Evolutionary conservation across 2,797 vertebrate species (phyloP).

Genomic region (Squalus acanthias): DNA sequence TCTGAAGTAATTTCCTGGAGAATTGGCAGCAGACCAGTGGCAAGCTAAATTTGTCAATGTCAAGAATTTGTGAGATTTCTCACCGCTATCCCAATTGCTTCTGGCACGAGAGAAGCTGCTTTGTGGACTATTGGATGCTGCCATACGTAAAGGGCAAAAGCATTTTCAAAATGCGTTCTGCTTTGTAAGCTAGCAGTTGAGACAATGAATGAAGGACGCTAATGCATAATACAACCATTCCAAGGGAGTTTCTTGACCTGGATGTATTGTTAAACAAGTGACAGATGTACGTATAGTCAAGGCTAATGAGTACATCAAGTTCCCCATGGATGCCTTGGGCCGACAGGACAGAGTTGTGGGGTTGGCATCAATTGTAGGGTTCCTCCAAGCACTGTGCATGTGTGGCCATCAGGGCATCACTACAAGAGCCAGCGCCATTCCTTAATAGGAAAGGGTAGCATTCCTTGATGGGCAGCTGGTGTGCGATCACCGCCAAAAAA

Average conservation of each 20-base stretch:
- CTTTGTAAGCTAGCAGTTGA: not conserved
- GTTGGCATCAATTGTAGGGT: not conserved
- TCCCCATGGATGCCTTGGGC: not conserved
- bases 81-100: not conserved
- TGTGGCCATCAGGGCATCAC: not conserved
- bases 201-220: not conserved
- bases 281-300: not conserved
- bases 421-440: not conserved
- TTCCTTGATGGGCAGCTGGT: not conserved
- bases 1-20: conserved; percentile 22
- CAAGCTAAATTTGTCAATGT: conserved; percentile 21
- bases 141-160: conserved; percentile 19
- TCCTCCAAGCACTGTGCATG: not conserved
- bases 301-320: not conserved
- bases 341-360: not conserved
- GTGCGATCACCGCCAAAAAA: too few relatives aligned
- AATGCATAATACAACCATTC: not conserved
- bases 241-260: conserved; percentile 3
- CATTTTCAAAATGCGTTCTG: not conserved
- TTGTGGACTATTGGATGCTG: not conserved
- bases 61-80: conserved; percentile 10
- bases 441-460: not conserved
- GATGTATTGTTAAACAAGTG: not conserved
- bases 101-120: not conserved
- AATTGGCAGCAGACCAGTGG: not conserved